Evolutionary conservation across 2,888 invertebrate species (phyloP).

Genomic region (Patella caerulea): DNA sequence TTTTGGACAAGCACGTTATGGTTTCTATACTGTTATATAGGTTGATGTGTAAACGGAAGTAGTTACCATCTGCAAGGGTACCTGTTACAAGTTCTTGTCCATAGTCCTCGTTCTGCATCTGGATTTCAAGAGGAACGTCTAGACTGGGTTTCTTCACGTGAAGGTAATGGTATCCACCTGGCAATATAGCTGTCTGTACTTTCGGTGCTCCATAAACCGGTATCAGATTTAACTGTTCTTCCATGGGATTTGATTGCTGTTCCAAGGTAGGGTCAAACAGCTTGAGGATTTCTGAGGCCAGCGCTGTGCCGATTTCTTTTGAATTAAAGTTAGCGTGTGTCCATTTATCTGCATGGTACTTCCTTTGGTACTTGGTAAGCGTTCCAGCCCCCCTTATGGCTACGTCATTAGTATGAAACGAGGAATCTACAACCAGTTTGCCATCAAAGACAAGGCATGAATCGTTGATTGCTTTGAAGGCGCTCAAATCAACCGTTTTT

Average conservation of each 20-base stretch:
- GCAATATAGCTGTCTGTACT: constrained; percentile 63
- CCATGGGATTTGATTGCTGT: constrained; percentile 55
- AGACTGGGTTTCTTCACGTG: constrained; percentile 68
- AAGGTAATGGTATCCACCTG: constrained; percentile 68
- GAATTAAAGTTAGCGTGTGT: constrained; percentile 70
- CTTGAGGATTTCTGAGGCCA: constrained; percentile 68
- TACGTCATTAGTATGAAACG: constrained; percentile 72
- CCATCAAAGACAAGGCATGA: constrained; percentile 72
- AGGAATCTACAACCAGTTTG: constrained; percentile 70
- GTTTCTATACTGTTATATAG: constrained; percentile 70
- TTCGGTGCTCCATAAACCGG: constrained; percentile 71
- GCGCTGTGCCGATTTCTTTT: constrained; percentile 70
- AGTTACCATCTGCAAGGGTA: constrained; percentile 54
- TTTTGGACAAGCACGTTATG: constrained; percentile 67
- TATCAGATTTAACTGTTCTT: constrained; percentile 68
- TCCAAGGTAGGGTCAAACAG: constrained; percentile 70
- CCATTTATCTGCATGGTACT: constrained; percentile 71
- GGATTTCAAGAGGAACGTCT: constrained; percentile 53
- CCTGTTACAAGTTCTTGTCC: constrained; percentile 66
- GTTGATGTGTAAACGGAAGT: constrained; percentile 70
- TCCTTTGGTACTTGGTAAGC: constrained; percentile 70
- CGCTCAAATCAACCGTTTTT: constrained; percentile 64
- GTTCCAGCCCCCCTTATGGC: constrained; percentile 70
- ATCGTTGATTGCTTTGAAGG: constrained; percentile 70
- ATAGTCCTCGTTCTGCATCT: constrained; percentile 61